These are phyloP conservation scores for Apteryx mantelli DNA, from an alignment of 2,113 vertebrate genomes.

Conservation along the genomic window DNA sequence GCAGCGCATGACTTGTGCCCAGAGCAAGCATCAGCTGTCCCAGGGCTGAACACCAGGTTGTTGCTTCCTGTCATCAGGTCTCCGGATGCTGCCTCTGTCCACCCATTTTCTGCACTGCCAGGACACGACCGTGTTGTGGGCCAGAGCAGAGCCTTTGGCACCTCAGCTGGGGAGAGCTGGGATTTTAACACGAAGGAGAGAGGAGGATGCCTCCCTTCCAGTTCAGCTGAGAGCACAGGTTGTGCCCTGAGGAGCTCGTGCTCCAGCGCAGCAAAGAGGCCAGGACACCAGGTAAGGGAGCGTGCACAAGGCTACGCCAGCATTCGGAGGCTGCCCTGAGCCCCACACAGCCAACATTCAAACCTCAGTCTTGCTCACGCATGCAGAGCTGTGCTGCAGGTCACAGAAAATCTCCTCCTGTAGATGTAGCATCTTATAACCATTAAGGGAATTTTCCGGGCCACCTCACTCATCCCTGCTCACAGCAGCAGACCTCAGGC, in stretches of 20 bases:
- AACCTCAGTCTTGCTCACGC: not conserved
- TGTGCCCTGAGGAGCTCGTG: not conserved
- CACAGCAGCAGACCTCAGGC: not conserved
- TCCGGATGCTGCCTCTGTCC: too few species aligned
- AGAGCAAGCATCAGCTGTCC: too few species aligned
- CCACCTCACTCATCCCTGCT: not conserved
- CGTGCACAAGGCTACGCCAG: not conserved
- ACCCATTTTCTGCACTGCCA: too few species aligned
- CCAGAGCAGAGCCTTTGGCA: not conserved
- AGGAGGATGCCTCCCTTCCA: not conserved
- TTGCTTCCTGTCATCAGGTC: too few species aligned
- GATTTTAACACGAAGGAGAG: not conserved
- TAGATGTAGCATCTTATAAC: not conserved
- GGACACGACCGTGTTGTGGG: rapidly evolving
- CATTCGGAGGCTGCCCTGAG: not conserved
- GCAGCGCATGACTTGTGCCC: too few species aligned
- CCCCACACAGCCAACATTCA: not conserved
- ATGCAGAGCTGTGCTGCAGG: not conserved
- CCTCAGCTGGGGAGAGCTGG: not conserved
- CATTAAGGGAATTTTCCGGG: not conserved
- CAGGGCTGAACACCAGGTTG: too few species aligned
- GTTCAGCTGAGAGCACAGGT: not conserved
- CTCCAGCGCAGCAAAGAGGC: rapidly evolving
- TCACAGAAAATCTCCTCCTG: not conserved
- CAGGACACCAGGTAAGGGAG: not conserved